Evolutionary conservation across 1,140 invertebrate genomes (phyloP), one percentile per base, ranked within the genome.

Genomic region (Bombus haemorrhoidalis): DNA sequence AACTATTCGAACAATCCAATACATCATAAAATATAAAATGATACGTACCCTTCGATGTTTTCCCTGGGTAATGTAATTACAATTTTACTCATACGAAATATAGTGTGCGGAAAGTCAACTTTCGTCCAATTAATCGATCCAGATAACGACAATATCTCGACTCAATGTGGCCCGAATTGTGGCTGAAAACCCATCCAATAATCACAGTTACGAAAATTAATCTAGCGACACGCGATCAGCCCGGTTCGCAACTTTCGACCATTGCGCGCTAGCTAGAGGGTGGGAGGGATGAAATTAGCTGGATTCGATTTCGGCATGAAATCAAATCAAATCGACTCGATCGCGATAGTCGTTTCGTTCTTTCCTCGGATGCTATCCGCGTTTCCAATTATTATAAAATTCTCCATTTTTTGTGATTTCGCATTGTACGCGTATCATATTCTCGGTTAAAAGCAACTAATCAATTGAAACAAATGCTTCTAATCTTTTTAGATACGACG

Each of bases 171-270:
- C 73, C 1, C n/a, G 41, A 53, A 53, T 53, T 34, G 41, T 34
- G 9, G 41, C n/a, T 1, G 18, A 13, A 74, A 53, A 74, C 15
- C 32, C n/a, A 25, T 22, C n/a, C 73, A 34, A 53, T 53, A 53
- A 75, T 75, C n/a, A 53, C 73, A 47, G 73, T 75, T 75, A 75
- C 34, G 73, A 75, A 53, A 75, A 75, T 75, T 75, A 75, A 75
- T 75, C 43, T 75, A 75, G 32, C 32, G 43, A 75, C 73, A 75
- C 73, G 43, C 73, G 43, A 53, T 75, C 73, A 53, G 41, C 39
- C 41, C 4, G n/a, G 2, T 43, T 74, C 18, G n/a, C 37, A 43
- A 75, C 32, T 53, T 74, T 74, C 43, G 5, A 34, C 43, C 73
- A 47, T 74, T 74, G 41, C 1, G 12, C 39, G 8, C 4, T 9